Evolutionary conservation across 2,888 invertebrate genomes (phyloP).

Genomic region (Monopis laevigella): DNA sequence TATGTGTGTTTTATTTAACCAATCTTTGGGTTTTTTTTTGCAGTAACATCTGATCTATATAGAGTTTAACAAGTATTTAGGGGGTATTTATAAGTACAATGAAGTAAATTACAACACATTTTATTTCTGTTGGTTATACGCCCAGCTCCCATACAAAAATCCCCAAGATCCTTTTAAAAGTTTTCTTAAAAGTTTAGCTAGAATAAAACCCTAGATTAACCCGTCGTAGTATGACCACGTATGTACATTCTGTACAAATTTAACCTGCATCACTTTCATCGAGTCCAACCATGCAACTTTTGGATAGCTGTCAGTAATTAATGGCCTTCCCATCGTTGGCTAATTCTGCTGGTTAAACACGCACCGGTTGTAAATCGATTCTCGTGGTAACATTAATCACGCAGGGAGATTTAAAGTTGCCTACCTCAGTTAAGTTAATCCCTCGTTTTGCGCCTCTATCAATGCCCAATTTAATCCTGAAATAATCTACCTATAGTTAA

Average conservation of each 20-base stretch:
- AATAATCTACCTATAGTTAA: neutral
- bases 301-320: constrained; percentile 23
- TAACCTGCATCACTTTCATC: neutral
- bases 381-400: constrained; percentile 36
- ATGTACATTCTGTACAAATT: neutral
- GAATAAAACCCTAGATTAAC: too few species aligned
- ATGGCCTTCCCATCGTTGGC: constrained; percentile 24
- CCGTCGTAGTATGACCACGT: too few species aligned
- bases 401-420: constrained; percentile 16
- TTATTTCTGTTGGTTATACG: too few species aligned
- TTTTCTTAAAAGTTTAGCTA: too few species aligned
- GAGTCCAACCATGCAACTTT: constrained; percentile 15
- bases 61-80: too few species aligned
- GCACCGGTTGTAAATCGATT: constrained; percentile 38
- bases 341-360: constrained; percentile 39
- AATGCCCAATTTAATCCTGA: neutral
- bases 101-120: too few species aligned
- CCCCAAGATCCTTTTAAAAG: too few species aligned
- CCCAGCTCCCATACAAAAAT: too few species aligned
- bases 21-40: too few species aligned
- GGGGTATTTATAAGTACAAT: too few species aligned
- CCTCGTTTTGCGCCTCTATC: neutral
- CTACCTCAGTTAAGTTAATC: constrained; percentile 1
- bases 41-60: too few species aligned
- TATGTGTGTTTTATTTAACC: too few species aligned